A percentile compares a stretch with the other conserved stretches of the same genome.
Evolutionary conservation across 1,140 invertebrate genomes (phyloP).

Genomic region (Formica exsecta): DNA sequence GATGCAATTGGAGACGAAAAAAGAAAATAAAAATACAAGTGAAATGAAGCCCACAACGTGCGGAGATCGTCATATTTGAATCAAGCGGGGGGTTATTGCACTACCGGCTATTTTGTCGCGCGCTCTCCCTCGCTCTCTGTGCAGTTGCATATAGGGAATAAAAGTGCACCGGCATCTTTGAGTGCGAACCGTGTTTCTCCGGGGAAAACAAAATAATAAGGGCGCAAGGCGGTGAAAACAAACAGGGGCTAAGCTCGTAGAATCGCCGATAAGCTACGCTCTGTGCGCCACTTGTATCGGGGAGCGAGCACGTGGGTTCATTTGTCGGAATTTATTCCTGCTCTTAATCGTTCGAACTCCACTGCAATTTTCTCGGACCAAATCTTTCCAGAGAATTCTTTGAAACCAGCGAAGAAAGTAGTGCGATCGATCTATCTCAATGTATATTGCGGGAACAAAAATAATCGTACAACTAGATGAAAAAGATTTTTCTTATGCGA

Average conservation of each 20-base stretch:
- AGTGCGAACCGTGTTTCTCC: slow-evolving; percentile 21
- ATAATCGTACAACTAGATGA: not conserved
- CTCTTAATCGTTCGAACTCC: slow-evolving; percentile 20
- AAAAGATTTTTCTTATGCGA: not conserved
- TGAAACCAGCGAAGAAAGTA: not conserved
- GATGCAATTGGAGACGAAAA: not conserved
- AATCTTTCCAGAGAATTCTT: not conserved
- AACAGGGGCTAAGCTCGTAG: not conserved
- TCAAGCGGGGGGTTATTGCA: slow-evolving; percentile 18
- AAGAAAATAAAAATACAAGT: not conserved
- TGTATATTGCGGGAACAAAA: not conserved
- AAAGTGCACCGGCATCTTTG: slow-evolving; percentile 47
- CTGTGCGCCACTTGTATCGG: slow-evolving; percentile 19
- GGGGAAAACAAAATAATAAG: slow-evolving; percentile 43
- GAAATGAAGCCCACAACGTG: not conserved
- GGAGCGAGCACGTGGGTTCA: slow-evolving; percentile 3
- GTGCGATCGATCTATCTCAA: not conserved
- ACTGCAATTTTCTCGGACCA: not conserved
- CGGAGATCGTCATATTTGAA: slow-evolving; percentile 1
- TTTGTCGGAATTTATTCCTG: slow-evolving; percentile 48
- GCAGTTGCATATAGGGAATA: slow-evolving; percentile 27
- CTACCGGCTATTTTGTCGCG: not conserved
- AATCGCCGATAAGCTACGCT: slow-evolving; percentile 43
- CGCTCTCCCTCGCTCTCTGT: not conserved
- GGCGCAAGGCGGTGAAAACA: not conserved